Evolutionary conservation across 1,140 invertebrate species (phyloP).

Genomic region (Portunus trituberculatus): DNA sequence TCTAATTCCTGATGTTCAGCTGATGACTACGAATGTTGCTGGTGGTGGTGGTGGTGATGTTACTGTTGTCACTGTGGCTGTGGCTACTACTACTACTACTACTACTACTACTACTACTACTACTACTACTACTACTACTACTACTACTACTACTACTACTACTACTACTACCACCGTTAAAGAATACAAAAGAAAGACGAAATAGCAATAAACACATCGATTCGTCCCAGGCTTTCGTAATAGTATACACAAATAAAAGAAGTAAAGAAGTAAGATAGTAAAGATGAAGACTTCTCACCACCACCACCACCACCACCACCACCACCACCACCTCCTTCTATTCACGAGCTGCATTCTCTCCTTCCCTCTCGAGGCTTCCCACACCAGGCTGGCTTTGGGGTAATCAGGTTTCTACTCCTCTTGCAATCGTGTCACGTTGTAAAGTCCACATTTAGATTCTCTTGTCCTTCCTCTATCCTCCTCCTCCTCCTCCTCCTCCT

Average conservation of each 20-base stretch:
- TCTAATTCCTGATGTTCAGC: not conserved
- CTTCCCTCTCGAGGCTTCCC: not conserved
- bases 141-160: no score
- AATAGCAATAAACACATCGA: not conserved
- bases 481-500: not conserved
- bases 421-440: not conserved
- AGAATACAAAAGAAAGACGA: not conserved
- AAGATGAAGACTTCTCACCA: no score
- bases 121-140: no score
- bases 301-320: not conserved
- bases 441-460: not conserved
- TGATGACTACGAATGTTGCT: not conserved
- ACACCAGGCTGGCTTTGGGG: not conserved
- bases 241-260: not conserved
- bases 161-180: no score
- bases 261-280: no score
- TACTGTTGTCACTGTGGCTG: no score
- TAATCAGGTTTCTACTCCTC: not conserved
- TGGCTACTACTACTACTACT: no score
- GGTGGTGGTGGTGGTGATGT: no score
- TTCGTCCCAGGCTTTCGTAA: not conserved
- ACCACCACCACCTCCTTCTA: not conserved
- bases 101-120: no score
- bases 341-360: not conserved
- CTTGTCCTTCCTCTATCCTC: not conserved